phyloP scores from a whole-genome alignment of 2,797 vertebrate genomes.

The Amblyopsis hoosieri region DNA sequence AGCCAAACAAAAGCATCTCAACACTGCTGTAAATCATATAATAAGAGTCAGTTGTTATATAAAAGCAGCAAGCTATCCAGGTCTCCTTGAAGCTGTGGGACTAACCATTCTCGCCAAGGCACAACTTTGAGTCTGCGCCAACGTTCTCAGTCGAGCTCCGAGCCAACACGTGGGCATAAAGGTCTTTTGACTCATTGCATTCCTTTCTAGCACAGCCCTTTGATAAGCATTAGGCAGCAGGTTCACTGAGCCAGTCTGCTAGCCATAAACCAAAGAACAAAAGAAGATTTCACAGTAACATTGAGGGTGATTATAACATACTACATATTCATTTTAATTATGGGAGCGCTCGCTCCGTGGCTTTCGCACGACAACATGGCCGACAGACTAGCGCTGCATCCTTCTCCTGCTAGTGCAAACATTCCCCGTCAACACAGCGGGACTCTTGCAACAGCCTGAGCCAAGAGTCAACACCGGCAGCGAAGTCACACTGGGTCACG shows the following conservation, averaged over 20 bases:
- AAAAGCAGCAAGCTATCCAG: too few relatives aligned
- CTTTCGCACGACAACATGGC: background rate
- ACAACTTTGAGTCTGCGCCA: too few relatives aligned
- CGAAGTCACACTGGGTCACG: background rate
- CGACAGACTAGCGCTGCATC: background rate
- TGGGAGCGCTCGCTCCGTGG: background rate
- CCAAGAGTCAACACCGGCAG: background rate
- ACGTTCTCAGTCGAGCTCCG: too few relatives aligned
- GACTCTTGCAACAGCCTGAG: background rate
- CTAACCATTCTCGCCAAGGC: too few relatives aligned
- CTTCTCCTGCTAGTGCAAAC: constrained; percentile 10
- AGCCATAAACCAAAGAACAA: too few relatives aligned
- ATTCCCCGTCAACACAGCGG: constrained; percentile 1
- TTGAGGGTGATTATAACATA: background rate
- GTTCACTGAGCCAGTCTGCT: too few relatives aligned
- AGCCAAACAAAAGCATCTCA: too few relatives aligned
- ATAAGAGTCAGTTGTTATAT: too few relatives aligned
- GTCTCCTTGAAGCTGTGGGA: too few relatives aligned
- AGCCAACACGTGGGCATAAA: background rate
- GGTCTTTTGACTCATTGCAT: background rate
- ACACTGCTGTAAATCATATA: too few relatives aligned
- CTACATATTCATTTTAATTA: background rate
- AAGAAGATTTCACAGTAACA: background rate
- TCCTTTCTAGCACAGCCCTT: background rate
- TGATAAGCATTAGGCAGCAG: background rate